phyloP scores from a whole-genome alignment of 2,113 vertebrate species.

The Lutjanus erythropterus region DNA sequence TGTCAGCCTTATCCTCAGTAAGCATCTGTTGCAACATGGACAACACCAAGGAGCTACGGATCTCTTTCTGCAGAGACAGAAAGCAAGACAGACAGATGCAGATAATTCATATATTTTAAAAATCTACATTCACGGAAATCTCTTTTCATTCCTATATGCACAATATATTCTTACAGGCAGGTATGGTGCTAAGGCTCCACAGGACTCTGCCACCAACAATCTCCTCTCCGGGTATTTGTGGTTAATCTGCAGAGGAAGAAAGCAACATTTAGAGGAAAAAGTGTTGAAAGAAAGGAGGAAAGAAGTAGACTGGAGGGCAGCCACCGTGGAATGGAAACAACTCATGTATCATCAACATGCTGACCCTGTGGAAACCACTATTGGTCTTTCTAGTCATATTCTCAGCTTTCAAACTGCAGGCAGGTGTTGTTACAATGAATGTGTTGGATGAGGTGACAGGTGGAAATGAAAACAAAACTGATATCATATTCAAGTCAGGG shows the following conservation, averaged over 20 bases:
- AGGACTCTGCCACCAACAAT: slow-evolving; percentile 96
- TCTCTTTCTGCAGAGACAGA: slow-evolving; percentile 91
- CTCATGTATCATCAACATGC: slow-evolving; percentile 68
- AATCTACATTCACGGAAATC: background rate
- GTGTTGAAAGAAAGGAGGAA: slow-evolving; percentile 39
- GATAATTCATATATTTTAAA: background rate
- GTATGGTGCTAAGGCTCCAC: slow-evolving; percentile 96
- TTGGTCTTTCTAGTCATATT: slow-evolving; percentile 69
- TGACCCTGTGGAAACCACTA: slow-evolving; percentile 77
- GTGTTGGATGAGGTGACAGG: slow-evolving; percentile 43
- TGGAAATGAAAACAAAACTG: slow-evolving; percentile 65
- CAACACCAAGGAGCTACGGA: slow-evolving; percentile 96
- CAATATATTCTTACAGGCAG: slow-evolving; percentile 91
- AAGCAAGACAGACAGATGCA: background rate
- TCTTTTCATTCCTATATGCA: background rate
- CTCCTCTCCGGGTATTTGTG: slow-evolving; percentile 99
- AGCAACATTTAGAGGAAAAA: slow-evolving; percentile 28
- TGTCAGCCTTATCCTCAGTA: slow-evolving; percentile 97
- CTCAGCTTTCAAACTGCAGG: slow-evolving; percentile 66
- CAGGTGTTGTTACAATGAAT: slow-evolving; percentile 51
- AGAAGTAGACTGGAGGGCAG: slow-evolving; percentile 60
- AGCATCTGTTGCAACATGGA: slow-evolving; percentile 99
- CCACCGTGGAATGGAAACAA: slow-evolving; percentile 75
- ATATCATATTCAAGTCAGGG: slow-evolving; percentile 50
- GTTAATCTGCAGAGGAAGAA: slow-evolving; percentile 89